Percentiles rank a stretch among this genome's conserved stretches.
phyloP scores from a whole-genome alignment of 2,113 vertebrate genomes.

The Sinosuthora webbiana region DNA sequence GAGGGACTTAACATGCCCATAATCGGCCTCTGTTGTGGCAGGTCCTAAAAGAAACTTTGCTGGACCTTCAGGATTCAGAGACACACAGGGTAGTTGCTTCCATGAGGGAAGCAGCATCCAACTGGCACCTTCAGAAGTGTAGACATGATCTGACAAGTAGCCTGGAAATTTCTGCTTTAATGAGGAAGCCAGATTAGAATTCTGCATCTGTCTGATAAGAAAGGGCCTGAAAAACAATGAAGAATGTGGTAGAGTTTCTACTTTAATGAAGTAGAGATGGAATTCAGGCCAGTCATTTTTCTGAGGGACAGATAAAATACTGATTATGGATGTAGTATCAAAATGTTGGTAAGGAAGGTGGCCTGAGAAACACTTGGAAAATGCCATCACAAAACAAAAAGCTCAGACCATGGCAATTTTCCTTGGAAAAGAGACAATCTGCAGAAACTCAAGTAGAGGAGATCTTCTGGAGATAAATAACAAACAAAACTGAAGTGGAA shows the following conservation, averaged over 20 bases:
- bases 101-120: neutral
- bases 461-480: neutral
- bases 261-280: neutral
- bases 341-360: neutral
- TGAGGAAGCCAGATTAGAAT: neutral
- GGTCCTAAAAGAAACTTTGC: neutral
- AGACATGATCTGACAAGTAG: conserved; percentile 12
- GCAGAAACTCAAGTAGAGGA: neutral
- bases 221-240: neutral
- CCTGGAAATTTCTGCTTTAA: conserved; percentile 19
- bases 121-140: neutral
- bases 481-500: neutral
- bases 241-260: neutral
- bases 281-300: conserved; percentile 3
- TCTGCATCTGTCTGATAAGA: conserved; percentile 24
- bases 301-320: neutral
- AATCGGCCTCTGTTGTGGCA: neutral
- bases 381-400: neutral
- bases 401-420: neutral
- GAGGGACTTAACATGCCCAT: neutral
- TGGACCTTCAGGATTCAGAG: neutral
- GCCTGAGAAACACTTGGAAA: neutral
- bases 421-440: neutral
- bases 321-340: neutral
- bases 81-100: neutral